Base-by-base conservation (phyloP, 2,888 invertebrate genomes). In the Lasiommata megera region DNA sequence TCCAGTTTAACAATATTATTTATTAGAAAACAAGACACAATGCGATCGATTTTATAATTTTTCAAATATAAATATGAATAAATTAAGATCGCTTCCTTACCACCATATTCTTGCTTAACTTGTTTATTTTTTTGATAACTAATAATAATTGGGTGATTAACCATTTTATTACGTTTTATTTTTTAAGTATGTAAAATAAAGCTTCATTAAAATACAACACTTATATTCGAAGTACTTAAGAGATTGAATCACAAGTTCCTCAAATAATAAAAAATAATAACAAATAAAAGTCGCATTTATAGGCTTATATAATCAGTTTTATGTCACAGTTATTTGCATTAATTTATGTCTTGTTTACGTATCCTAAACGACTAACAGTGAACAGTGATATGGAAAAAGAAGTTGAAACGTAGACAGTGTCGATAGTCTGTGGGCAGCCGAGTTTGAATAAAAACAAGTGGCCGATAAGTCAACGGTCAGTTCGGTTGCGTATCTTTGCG, bases 391-490 rank as follows among this genome's bases (percentile, higher is more conserved):
- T 36, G 28, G 16, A 28, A 11, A 18, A 18, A 14, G 17, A 47
- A 16, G 23, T 37, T 28, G 11, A 9, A 16, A 34, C 38, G 47
- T 34, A 46, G 29, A 54, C 28, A 23, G 14, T 72, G 66, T 75
- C 75, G 74, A 54, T 28, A 60, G 78, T 74, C 64, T 79, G 72
- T 60, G 55, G 58, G 11, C 67, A 28, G 74, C 73, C 72, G 66
- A 71, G 65, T 68, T 63, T 56, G 71, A 74, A 87, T 87, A 87
- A 81, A 87, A 84, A 81, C 83, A 81, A 74, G 70, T 67, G 67
- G 61, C 61, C 50, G 67, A 55, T 61, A 66, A 60, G 55, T 37
- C 48, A 61, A 48, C 50, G 66, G 74, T 65, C 87, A 87, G 85
- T 87, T 74, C 73, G 52, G 48, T 56, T 61, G 61, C 58, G 65